A percentile compares a stretch with the other conserved stretches of the same genome.
Evolutionary conservation across 2,113 vertebrate genomes (phyloP).

Genomic region (Paradisaea rubra): DNA sequence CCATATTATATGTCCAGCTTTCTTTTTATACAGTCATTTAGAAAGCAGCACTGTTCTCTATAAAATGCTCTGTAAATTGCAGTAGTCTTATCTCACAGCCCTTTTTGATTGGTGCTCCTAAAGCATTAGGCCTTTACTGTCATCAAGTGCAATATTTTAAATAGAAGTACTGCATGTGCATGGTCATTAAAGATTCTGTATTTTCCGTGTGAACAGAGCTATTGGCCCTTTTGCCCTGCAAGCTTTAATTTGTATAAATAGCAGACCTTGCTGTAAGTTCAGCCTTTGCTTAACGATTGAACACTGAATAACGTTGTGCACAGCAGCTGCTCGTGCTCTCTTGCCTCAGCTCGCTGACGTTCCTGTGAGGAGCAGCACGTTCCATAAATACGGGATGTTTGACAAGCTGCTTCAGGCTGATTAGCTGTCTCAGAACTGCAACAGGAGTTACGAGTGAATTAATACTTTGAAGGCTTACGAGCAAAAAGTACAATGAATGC

Average conservation of each 20-base stretch:
- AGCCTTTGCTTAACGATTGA: neutral
- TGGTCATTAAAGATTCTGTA: neutral
- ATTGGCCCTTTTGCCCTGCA: neutral
- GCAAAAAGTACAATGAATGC: neutral
- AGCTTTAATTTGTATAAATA: neutral
- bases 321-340: neutral
- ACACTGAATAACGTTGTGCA: neutral
- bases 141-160: neutral
- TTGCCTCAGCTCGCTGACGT: rapidly evolving
- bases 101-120: neutral
- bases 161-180: neutral
- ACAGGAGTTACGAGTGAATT: neutral
- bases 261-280: neutral
- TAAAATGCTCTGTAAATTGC: neutral
- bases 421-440: neutral
- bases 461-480: neutral
- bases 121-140: neutral
- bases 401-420: neutral
- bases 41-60: neutral
- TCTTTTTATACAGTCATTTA: neutral
- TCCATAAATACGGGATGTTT: rapidly evolving
- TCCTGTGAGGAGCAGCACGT: neutral
- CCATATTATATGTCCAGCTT: neutral
- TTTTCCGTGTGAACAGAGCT: neutral
- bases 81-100: neutral